Conservation (phyloP, 1,140 invertebrate species). For the Zaprionus taronus region DNA sequence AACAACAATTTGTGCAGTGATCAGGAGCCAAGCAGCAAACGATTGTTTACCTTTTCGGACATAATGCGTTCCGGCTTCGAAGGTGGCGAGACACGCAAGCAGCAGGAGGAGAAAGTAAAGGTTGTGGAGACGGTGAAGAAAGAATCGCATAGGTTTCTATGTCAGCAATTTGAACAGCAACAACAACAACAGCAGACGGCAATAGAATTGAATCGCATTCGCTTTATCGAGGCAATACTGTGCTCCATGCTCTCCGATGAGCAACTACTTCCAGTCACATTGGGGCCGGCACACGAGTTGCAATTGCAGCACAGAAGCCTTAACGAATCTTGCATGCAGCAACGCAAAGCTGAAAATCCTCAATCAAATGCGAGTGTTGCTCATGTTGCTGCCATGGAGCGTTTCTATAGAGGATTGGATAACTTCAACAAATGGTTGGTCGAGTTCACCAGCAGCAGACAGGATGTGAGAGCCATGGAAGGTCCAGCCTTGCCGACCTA, state of each 20-base stretch:
- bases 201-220: not conserved
- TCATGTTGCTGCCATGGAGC: conserved; percentile 9
- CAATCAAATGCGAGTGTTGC: not conserved
- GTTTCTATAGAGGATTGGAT: conserved; percentile 41
- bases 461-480: not conserved
- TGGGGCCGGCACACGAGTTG: not conserved
- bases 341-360: not conserved
- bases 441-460: conserved; percentile 10
- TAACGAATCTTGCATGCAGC: not conserved
- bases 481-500: not conserved
- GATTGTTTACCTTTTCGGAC: not conserved
- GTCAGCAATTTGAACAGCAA: not conserved
- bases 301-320: not conserved
- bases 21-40: not conserved
- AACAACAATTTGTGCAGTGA: not conserved
- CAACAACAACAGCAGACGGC: not conserved
- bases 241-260: conserved; percentile 58
- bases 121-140: not conserved
- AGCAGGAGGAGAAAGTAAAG: not conserved
- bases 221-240: conserved; percentile 46
- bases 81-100: not conserved
- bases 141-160: conserved; percentile 15
- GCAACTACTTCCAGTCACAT: conserved; percentile 14
- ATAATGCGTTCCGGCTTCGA: not conserved
- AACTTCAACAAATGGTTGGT: conserved; percentile 16